Percentiles rank a stretch among this genome's conserved stretches.
Evolutionary conservation across 92 coral and sea anemone species (phyloP).

Genomic region (Heliopora coerulea): DNA sequence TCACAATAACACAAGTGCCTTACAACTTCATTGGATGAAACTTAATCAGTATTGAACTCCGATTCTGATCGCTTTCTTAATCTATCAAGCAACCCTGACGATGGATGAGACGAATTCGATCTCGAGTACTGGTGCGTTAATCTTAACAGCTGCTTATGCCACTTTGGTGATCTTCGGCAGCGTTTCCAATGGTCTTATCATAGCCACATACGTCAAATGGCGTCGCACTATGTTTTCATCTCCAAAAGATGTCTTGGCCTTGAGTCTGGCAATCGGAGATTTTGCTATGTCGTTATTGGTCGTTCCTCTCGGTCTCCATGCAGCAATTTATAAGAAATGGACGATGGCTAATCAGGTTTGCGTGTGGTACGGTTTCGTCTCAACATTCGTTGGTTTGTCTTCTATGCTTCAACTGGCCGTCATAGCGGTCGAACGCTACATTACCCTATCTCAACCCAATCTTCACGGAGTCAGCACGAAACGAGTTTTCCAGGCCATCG

Average conservation of each 20-base stretch:
- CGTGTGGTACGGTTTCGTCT: conserved; percentile 56
- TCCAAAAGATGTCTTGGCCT: conserved; percentile 41
- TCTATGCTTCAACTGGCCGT: conserved; percentile 69
- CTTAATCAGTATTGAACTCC: no score
- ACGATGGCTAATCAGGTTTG: conserved; percentile 45
- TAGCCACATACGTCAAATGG: conserved; percentile 47
- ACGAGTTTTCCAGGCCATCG: conserved; percentile 21
- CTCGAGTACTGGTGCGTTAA: no score
- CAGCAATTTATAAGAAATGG: conserved; percentile 53
- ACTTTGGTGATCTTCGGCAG: conserved; percentile 15
- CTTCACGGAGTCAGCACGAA: neutral
- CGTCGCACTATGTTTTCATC: conserved; percentile 36
- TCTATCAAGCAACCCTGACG: no score
- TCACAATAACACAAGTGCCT: no score
- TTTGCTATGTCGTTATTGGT: conserved; percentile 53
- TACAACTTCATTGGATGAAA: no score
- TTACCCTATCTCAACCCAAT: conserved; percentile 18
- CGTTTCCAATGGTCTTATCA: conserved; percentile 53
- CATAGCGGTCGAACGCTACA: conserved; percentile 53
- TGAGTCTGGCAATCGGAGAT: conserved; percentile 74
- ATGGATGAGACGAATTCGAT: no score
- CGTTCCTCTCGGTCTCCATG: conserved; percentile 53
- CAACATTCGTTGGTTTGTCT: conserved; percentile 53
- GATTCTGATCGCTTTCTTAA: no score
- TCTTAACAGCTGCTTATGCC: no score